Evolutionary conservation across 1,140 invertebrate species (phyloP).

Genomic region (Babylonia areolata): DNA sequence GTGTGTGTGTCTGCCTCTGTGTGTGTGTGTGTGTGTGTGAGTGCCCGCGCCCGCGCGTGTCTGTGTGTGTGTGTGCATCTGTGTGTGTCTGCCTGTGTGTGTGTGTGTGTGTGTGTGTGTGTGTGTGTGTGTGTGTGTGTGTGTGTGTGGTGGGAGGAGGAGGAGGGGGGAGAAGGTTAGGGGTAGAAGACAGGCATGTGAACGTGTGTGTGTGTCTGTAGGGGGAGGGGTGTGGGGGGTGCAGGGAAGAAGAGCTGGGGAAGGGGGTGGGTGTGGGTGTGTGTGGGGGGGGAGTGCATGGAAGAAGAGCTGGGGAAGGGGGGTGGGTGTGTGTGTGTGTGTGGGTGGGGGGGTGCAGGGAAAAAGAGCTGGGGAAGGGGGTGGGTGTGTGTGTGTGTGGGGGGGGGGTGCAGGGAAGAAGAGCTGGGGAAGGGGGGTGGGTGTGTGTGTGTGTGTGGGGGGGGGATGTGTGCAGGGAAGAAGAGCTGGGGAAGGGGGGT

Average conservation of each 20-base stretch:
- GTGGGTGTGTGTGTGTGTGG: too few species aligned
- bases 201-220: constrained; percentile 12
- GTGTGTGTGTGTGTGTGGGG: too few species aligned
- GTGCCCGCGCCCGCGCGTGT: neutral
- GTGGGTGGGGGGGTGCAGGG: neutral
- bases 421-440: too few species aligned
- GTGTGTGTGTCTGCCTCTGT: neutral
- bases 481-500: too few species aligned
- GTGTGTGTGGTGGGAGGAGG: neutral
- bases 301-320: constrained; percentile 10
- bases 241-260: neutral
- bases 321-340: too few species aligned
- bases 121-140: constrained; percentile 6
- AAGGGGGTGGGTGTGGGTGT: constrained; percentile 13
- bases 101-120: constrained; percentile 16
- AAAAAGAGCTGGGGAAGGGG: neutral
- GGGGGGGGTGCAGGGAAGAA: too few species aligned
- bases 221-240: neutral
- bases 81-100: constrained; percentile 10
- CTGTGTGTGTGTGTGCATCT: neutral
- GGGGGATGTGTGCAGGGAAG: too few species aligned
- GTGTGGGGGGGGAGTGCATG: neutral
- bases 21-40: constrained; percentile 16
- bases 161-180: neutral
- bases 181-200: too few species aligned